These are phyloP conservation scores for Nemopilema nomurai DNA, from an alignment of 30 jellyfish, hydroid and myxozoan genomes.

Conservation along the genomic window DNA sequence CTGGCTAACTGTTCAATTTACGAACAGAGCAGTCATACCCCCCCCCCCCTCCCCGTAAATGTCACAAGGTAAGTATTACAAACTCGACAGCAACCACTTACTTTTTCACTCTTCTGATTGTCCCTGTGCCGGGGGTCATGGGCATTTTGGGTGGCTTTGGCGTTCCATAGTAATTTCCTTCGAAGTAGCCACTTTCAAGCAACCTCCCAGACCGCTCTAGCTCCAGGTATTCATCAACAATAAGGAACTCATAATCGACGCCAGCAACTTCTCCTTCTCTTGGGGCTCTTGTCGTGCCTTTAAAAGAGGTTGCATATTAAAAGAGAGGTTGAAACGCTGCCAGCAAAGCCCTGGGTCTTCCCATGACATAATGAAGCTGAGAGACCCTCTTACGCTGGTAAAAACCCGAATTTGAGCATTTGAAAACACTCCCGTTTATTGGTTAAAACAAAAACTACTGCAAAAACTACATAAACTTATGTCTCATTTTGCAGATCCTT, in stretches of 20 bases:
- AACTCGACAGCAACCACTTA: conserved; percentile 6
- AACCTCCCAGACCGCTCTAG: conserved; percentile 91
- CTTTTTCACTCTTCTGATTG: conserved; percentile 80
- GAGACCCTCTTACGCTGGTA: too few relatives aligned
- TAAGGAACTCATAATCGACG: conserved; percentile 92
- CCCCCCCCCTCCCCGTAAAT: background rate
- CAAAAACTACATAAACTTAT: too few relatives aligned
- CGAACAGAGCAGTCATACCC: background rate
- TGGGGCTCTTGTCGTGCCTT: conserved; percentile 96
- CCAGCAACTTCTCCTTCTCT: conserved; percentile 98
- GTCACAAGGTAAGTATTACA: background rate
- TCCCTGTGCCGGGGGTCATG: conserved; percentile 99
- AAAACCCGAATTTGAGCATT: too few relatives aligned
- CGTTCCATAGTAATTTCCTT: conserved; percentile 96
- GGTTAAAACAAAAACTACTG: too few relatives aligned
- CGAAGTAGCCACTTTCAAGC: conserved; percentile 93
- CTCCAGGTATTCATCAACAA: conserved; percentile 87
- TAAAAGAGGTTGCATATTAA: background rate
- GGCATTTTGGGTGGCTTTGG: conserved; percentile 99
- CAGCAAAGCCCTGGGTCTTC: too few relatives aligned
- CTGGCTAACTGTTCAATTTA: too few relatives aligned
- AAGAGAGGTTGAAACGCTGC: too few relatives aligned
- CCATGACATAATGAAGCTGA: too few relatives aligned
- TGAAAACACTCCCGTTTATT: too few relatives aligned
- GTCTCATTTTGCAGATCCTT: too few relatives aligned